Evolutionary conservation across 1,140 invertebrate genomes (phyloP), one percentile per base, ranked within the genome.

Genomic region (Tetramorium parvispinum): DNA sequence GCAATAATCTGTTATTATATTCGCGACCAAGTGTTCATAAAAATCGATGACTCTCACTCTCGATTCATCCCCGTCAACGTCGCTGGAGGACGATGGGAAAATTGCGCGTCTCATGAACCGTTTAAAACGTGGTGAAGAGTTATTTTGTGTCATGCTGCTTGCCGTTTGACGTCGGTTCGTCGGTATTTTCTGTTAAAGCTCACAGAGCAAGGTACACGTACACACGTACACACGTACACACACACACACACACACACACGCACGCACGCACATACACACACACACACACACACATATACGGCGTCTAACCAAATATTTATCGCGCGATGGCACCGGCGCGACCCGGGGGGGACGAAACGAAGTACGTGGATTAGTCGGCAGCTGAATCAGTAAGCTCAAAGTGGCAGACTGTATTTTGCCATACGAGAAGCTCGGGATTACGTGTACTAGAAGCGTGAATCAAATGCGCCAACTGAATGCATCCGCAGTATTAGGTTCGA

Each of bases 371-470:
- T 82, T 82, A 86, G 77, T 82, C 21, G 61, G 32, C 51, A 82
- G 77, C n/a, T 55, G 55, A 86, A 82, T 86, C 85, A 63, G 77
- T 71, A 78, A 86, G 66, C 85, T 71, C 43, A 59, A 82, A 82
- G 77, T 81, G 57, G 43, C 79, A 53, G 68, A 66, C 68, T 70
- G 59, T 85, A 71, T 68, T 75, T 73, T 63, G 68, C 51, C 40
- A 21, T 73, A 87, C 46, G 68, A 49, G 51, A 85, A 85, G 85
- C 85, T 65, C 24, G 24, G 79, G 85, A 83, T 87, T 87, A 87
- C 68, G 61, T 49, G 79, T 49, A n/a, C 76, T 61, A 21, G 6
- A 4, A 85, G 59, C 68, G 49, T 87, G 79, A 87, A 85, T 87
- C 79, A 87, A 87, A 87, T 57, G 61, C 51, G 63, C 46, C 27